These are phyloP conservation scores for Streblospio benedicti DNA, from an alignment of 1,140 invertebrate species.

Conservation along the genomic window DNA sequence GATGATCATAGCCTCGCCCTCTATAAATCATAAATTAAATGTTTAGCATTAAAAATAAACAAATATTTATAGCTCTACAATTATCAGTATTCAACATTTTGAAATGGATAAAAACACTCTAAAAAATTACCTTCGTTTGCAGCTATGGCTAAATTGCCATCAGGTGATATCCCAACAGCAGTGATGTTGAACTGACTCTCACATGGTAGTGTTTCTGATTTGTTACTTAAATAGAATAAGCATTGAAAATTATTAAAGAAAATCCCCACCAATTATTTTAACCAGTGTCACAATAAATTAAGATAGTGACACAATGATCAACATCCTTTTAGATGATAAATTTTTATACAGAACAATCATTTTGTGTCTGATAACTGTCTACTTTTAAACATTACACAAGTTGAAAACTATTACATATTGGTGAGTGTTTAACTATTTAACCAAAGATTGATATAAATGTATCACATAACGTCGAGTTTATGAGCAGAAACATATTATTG, in stretches of 20 bases:
- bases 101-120: background rate
- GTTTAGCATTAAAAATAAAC: too few species aligned
- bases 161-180: conserved; percentile 74
- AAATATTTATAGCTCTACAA: background rate
- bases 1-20: conserved; percentile 77
- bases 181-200: conserved; percentile 81
- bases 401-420: background rate
- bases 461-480: too few species aligned
- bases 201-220: conserved; percentile 74
- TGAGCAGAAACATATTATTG: too few species aligned
- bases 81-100: background rate
- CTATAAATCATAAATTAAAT: conserved; percentile 51
- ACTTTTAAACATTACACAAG: background rate
- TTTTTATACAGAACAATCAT: too few species aligned
- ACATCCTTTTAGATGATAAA: too few species aligned
- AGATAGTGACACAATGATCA: too few species aligned
- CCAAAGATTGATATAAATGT: too few species aligned
- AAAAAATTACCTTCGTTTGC: conserved; percentile 73
- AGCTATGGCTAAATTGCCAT: conserved; percentile 72
- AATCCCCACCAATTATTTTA: background rate
- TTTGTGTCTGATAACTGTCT: background rate
- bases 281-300: background rate
- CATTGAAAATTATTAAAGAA: conserved; percentile 12
- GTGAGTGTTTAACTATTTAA: too few species aligned
- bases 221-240: conserved; percentile 68